Evolutionary conservation across 2,888 invertebrate genomes (phyloP).

Genomic region (Nomada ruficornis): DNA sequence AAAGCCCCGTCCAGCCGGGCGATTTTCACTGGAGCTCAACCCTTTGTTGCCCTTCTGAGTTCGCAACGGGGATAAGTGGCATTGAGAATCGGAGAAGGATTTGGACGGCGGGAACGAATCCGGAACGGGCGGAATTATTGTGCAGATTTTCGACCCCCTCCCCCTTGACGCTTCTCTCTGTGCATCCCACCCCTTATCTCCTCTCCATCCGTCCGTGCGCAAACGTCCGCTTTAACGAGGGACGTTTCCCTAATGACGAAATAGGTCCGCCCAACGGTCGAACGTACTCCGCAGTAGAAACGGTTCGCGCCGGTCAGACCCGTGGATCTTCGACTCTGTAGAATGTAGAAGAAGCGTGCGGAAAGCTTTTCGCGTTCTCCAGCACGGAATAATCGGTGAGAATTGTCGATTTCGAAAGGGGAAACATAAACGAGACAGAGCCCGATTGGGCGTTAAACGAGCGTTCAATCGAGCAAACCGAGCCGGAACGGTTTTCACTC

Average conservation of each 20-base stretch:
- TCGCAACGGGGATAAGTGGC: conserved; percentile 60
- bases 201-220: background rate
- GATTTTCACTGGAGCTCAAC: background rate
- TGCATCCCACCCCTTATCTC: background rate
- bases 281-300: too few relatives aligned
- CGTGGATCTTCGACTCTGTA: too few relatives aligned
- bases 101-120: conserved; percentile 54
- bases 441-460: conserved; percentile 67
- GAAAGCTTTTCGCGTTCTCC: background rate
- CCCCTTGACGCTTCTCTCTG: background rate
- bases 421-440: conserved; percentile 23
- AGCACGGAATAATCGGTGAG: conserved; percentile 31
- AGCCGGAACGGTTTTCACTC: conserved; percentile 38
- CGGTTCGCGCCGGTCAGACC: too few relatives aligned
- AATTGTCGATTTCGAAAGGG: conserved; percentile 1
- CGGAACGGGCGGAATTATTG: conserved; percentile 65
- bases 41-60: background rate
- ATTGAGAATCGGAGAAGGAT: conserved; percentile 68
- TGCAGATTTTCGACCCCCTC: conserved; percentile 47
- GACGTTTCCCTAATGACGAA: conserved; percentile 42
- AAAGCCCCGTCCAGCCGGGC: background rate
- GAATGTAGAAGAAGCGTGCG: background rate
- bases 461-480: conserved; percentile 62
- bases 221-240: conserved; percentile 43
- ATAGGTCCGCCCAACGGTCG: too few relatives aligned